Percentiles rank a stretch among this genome's conserved stretches.
phyloP scores from a whole-genome alignment of 1,140 invertebrate species.

The Zaprionus lachaisei region DNA sequence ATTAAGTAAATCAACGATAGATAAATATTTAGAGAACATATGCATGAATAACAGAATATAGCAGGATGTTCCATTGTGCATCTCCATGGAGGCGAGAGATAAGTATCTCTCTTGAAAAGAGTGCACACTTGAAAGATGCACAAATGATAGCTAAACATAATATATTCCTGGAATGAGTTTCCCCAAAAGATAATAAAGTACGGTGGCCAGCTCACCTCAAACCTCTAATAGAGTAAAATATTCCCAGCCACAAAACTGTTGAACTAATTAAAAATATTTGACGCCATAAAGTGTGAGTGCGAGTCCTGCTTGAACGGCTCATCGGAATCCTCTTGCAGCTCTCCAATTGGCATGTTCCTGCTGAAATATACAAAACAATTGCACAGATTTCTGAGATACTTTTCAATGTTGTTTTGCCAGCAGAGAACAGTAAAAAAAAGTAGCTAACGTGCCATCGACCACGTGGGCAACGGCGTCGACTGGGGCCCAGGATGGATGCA shows the following conservation, averaged over 20 bases:
- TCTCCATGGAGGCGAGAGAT: neutral
- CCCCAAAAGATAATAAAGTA: neutral
- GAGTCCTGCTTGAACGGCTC: neutral
- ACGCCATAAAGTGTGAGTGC: neutral
- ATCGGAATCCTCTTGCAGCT: neutral
- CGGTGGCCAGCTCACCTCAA: neutral
- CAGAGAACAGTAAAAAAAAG: conserved; percentile 19
- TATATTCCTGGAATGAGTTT: neutral
- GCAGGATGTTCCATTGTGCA: neutral
- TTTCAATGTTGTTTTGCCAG: conserved; percentile 39
- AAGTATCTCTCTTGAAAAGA: neutral
- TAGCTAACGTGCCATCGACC: conserved; percentile 26
- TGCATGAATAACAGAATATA: neutral
- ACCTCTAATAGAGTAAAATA: neutral
- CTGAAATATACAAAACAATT: conserved; percentile 48
- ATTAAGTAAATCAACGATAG: conserved; percentile 52
- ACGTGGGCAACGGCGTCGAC: conserved; percentile 11
- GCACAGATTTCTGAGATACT: conserved; percentile 59
- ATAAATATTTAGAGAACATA: conserved; percentile 49
- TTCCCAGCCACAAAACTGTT: neutral
- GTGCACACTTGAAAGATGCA: neutral
- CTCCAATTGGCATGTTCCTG: conserved; percentile 22
- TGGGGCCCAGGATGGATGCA: neutral
- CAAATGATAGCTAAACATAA: neutral
- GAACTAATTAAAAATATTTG: conserved; percentile 41